Base-by-base conservation (phyloP, 2,113 vertebrate genomes). In the Gadus macrocephalus region DNA sequence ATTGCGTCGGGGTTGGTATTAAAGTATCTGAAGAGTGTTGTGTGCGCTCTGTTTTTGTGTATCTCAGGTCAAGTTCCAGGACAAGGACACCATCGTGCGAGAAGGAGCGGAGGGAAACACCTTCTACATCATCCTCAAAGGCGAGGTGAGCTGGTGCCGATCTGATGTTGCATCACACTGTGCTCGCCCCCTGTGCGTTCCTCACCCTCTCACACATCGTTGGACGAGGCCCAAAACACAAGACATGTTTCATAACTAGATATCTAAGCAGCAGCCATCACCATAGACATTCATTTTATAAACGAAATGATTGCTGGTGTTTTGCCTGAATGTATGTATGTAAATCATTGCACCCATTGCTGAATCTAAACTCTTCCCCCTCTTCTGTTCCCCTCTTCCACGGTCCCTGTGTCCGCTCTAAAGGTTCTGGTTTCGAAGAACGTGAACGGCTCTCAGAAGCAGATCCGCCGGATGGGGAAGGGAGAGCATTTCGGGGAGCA, bases 401-500 rank as follows among this genome's bases (percentile, higher is more conserved):
- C 12, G 42, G 42, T 49, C 42, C 28, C 16, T 64, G 62, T 19
- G 20, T 70, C 15, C 59, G 9, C 55, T 63, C 12, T 55, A 2
- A 74, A 94, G 92, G 93, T 93, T 1, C 78, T 85, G 71, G 93
- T 95, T 74, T 91, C 90, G 1, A 92, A 87, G 81, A 88, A 73
- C 0, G 87, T 90, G 35, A 91, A 84, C 0, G 90, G 91, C 17
- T 83, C 82, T 42, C 88, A 94, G 84, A 90, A 90, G 75, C 80
- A 78, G 64, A 90, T 94, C 67, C 91, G 92, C 5, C 83, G 85
- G 70, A 89, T 94, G 88, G 88, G 89, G 1, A 83, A 90, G 15
- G 93, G 93, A 16, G 88, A 94, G 64, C 92, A 94, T 82, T 95
- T 91, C 27, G 93, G 93, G 73, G 93, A 95, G 78, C 89, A 93